Base-by-base conservation (phyloP, 2,113 vertebrate species). In the Otolemur garnettii region DNA sequence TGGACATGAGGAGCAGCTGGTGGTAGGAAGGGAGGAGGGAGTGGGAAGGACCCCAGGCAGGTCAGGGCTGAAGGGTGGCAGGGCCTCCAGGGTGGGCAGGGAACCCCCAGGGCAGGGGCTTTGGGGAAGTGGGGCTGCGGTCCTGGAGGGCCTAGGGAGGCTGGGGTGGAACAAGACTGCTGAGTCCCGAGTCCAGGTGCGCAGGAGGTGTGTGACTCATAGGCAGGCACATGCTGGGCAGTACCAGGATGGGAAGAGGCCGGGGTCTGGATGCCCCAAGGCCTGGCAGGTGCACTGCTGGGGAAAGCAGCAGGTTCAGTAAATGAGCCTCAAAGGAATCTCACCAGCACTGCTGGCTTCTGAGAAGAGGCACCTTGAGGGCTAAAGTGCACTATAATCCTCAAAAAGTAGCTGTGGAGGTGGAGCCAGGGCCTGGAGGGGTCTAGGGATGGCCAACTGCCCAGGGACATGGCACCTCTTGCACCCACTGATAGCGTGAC, bases 351-450 rank as follows among this genome's bases (percentile, higher is more conserved):
- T 0, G 3, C 24, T 1, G 5, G 7, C 72, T 74, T 22, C 38
- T 15, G 42, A 62, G 13, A 45, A 24, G 38, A 26, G 71, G 38
- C n/a, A 0, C 2, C n/a, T 7, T 45, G 81, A 30, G 19, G 80
- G 30, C 10, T 1, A 26, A 9, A 28, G 28, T 1, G 26, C 1
- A 7, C 22, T 4, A 2, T 9, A 1, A 5, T 5, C 59, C 26
- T 15, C 1, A 10, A 57, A 5, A 45, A 30, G 80, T 2, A 30
- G 15, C 60, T 62, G 22, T 62, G 50, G 30, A 1, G 19, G 28
- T 8, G 9, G 38, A 33, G 15, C 59, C 28, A 8, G 87, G 87
- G 26, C 28, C 1, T 12, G 28, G 12, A 33, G 78, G 11, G 15
- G 4, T 10, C 59, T 7, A 1, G 11, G 22, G 5, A 12, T 17